These are phyloP conservation scores for Lycorma delicatula DNA, from an alignment of 1,140 invertebrate species.

Conservation along the genomic window DNA sequence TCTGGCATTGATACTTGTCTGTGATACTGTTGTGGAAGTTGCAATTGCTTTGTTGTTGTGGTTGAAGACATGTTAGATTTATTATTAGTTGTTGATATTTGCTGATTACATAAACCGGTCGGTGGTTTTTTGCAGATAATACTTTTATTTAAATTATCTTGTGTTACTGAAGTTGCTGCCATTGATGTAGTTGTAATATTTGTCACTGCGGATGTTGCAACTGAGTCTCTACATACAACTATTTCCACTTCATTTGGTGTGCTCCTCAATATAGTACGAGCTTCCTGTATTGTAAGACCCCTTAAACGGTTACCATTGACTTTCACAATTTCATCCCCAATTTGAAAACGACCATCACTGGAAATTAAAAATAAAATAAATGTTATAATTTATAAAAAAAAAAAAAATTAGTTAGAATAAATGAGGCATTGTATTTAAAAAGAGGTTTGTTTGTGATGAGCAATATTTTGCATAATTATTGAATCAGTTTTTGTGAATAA, in stretches of 20 bases:
- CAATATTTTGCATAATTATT: no score
- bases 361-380: slow-evolving; percentile 26
- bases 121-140: slow-evolving; percentile 7
- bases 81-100: not conserved
- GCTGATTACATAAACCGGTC: not conserved
- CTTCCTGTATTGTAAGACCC: slow-evolving; percentile 51
- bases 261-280: slow-evolving; percentile 45
- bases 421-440: no score
- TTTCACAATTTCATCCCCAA: slow-evolving; percentile 59
- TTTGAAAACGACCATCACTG: slow-evolving; percentile 47
- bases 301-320: slow-evolving; percentile 54
- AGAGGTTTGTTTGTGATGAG: no score
- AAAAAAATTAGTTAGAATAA: no score
- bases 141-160: not conserved
- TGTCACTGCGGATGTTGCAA: not conserved
- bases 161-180: not conserved
- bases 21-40: slow-evolving; percentile 6
- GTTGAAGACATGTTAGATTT: not conserved
- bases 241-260: slow-evolving; percentile 46
- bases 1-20: slow-evolving; percentile 27
- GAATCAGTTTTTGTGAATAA: no score
- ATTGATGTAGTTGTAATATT: not conserved
- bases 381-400: no score
- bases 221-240: slow-evolving; percentile 39
- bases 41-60: not conserved